Percentiles rank a stretch among this genome's conserved stretches.
Conservation (phyloP, 2,797 vertebrate genomes). For the Podarcis siculus region DNA sequence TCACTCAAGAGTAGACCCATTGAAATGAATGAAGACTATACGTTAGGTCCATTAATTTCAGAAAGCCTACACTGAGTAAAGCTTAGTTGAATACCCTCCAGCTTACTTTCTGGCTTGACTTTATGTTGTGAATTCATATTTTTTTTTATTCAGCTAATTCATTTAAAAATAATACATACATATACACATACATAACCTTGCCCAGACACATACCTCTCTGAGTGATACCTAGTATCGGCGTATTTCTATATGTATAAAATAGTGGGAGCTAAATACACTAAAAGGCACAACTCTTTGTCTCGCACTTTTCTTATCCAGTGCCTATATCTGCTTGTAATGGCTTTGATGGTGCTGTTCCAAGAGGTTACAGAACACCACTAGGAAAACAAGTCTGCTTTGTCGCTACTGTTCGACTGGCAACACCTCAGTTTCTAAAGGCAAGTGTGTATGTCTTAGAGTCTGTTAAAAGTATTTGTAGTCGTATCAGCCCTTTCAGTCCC, state of each 20-base stretch:
- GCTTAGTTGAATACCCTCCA: no score
- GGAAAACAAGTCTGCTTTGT: slow-evolving; percentile 82
- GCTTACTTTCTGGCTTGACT: no score
- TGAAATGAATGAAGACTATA: no score
- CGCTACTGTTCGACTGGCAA: slow-evolving; percentile 83
- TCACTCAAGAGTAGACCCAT: no score
- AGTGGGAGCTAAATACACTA: slow-evolving; percentile 13
- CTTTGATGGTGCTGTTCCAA: slow-evolving; percentile 78
- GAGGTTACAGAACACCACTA: slow-evolving; percentile 73
- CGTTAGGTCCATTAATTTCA: no score
- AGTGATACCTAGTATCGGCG: slow-evolving; percentile 51
- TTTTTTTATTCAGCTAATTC: slow-evolving; percentile 40
- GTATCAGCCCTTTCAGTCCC: background rate
- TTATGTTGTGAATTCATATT: background rate
- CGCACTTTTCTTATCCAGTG: slow-evolving; percentile 66
- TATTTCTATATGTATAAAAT: slow-evolving; percentile 53
- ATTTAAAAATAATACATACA: slow-evolving; percentile 18
- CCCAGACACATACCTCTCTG: slow-evolving; percentile 44
- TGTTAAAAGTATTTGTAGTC: background rate
- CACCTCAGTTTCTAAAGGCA: slow-evolving; percentile 84
- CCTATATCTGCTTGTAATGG: slow-evolving; percentile 80
- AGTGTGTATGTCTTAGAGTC: background rate
- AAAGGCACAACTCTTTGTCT: slow-evolving; percentile 28
- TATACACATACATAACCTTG: slow-evolving; percentile 57
- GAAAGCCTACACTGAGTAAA: no score